Base-by-base conservation (phyloP, 2,888 invertebrate species). In the Yponomeuta malinellus region DNA sequence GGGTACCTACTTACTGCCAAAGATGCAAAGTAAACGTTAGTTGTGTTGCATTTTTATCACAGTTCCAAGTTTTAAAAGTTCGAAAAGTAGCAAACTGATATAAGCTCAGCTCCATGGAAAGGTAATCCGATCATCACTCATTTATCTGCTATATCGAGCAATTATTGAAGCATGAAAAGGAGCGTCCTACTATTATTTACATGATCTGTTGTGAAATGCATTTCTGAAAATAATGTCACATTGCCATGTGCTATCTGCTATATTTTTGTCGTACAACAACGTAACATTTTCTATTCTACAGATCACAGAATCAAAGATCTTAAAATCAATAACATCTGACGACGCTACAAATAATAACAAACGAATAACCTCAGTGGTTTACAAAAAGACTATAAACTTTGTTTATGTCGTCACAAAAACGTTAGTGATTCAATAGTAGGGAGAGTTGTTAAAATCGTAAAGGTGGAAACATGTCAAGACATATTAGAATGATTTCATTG, bases 101-200 rank as follows among this genome's bases (percentile, higher is more conserved):
- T 59, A 1, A 15, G 29, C 68, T 68, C 68, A 68, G 52, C 63
- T 71, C 12, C 76, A 77, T 76, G 75, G 76, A 59, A 73, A 73
- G 72, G 92, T 87, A 92, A 93, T 84, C 73, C 78, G 88, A 93
- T 85, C 87, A 83, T 77, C 78, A 79, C 83, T 82, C 90, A 89
- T 89, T 92, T 92, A 92, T 93, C 92, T 90, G 89, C 89, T 83
- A 88, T 89, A 88, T 89, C 89, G 87, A 91, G 89, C 90, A 93
- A 92, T 93, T 92, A 92, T 90, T 92, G 93, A 92, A 91, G 93
- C 93, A 93, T 92, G 91, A 92, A 92, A 92, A 92, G 90, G 88
- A 89, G 82, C 89, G 88, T 91, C 90, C 88, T 90, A 88, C 87
- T 90, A 91, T 92, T 91, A 90, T 90, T 87, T 90, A 89, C 89